These are phyloP conservation scores for Ostrea edulis DNA, from an alignment of 1,140 invertebrate species.

Conservation along the genomic window DNA sequence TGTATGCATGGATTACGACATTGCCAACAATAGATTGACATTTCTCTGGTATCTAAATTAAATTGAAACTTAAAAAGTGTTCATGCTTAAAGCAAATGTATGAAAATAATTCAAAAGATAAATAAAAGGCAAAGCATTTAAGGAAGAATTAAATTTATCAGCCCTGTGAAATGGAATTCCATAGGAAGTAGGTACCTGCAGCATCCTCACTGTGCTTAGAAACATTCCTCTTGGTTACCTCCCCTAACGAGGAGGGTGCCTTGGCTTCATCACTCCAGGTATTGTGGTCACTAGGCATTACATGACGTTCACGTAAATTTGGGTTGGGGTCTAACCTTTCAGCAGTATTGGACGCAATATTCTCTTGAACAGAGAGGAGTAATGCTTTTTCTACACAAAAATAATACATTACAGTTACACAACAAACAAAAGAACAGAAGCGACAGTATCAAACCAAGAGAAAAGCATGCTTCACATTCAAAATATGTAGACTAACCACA, in stretches of 20 bases:
- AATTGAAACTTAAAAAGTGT: too few relatives aligned
- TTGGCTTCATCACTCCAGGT: background rate
- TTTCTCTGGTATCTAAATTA: too few relatives aligned
- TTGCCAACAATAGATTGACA: too few relatives aligned
- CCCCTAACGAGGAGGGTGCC: background rate
- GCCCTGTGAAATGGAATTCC: background rate
- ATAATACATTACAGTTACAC: slow-evolving; percentile 12
- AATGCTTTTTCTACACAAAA: slow-evolving; percentile 61
- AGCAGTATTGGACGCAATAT: background rate
- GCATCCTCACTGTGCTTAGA: background rate
- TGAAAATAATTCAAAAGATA: too few relatives aligned
- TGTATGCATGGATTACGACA: too few relatives aligned
- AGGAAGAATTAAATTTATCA: background rate
- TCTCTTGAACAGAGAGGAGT: slow-evolving; percentile 27
- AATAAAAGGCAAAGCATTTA: too few relatives aligned
- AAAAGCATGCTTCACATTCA: background rate
- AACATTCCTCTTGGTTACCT: slow-evolving; percentile 48
- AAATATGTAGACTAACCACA: background rate
- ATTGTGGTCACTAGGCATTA: background rate
- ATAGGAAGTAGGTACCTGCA: background rate
- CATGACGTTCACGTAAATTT: background rate
- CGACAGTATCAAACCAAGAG: background rate
- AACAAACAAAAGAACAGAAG: background rate
- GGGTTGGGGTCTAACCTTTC: slow-evolving; percentile 2
- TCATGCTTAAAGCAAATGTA: too few relatives aligned